phyloP scores from a whole-genome alignment of 2,888 invertebrate species.

The Psylliodes chrysocephalus region DNA sequence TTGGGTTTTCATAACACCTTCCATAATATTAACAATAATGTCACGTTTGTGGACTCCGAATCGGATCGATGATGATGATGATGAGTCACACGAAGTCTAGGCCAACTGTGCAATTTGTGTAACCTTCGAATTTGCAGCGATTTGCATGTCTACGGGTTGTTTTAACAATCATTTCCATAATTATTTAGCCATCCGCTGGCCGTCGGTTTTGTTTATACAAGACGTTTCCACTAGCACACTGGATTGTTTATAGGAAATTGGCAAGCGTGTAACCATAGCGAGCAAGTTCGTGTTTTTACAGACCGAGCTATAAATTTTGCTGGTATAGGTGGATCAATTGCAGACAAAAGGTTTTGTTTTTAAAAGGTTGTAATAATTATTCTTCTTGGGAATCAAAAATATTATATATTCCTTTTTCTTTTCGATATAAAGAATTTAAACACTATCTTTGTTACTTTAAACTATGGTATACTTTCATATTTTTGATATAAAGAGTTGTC shows the following conservation, averaged over 20 bases:
- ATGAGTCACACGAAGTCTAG: conserved; percentile 8
- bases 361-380: no score
- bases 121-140: conserved; percentile 3
- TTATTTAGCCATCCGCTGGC: background rate
- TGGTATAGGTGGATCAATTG: background rate
- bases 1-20: background rate
- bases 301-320: background rate
- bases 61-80: conserved; percentile 3
- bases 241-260: conserved; percentile 2
- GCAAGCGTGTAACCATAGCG: background rate
- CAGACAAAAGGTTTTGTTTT: no score
- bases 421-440: no score
- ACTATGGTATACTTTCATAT: no score
- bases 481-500: no score
- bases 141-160: conserved; percentile 2
- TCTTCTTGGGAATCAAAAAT: no score
- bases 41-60: conserved; percentile 8
- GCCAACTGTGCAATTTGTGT: conserved; percentile 6
- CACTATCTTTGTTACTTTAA: no score
- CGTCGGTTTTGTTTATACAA: background rate
- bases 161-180: conserved; percentile 8
- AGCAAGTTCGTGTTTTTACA: background rate
- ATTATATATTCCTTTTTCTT: no score
- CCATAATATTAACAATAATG: conserved; percentile 3
- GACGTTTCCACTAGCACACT: background rate